Evolutionary conservation across 2,113 vertebrate species (phyloP).

Genomic region (Ciconia boyciana): DNA sequence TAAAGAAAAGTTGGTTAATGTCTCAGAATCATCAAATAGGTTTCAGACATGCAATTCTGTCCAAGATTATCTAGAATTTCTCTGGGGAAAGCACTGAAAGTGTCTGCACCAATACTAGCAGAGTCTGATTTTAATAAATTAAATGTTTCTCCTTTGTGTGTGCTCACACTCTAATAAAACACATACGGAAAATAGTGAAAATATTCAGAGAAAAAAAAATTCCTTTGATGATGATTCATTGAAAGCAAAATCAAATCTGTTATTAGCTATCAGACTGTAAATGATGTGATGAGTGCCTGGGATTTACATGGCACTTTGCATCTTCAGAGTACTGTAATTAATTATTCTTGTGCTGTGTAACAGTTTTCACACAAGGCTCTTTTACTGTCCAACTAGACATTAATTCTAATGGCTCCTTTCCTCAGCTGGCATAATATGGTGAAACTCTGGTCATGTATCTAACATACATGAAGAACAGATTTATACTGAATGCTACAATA

Average conservation of each 20-base stretch:
- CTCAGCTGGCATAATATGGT: not conserved
- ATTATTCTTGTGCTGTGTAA: not conserved
- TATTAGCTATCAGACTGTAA: not conserved
- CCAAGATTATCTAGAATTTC: not conserved
- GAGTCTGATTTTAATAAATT: not conserved
- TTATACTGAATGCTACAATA: not conserved
- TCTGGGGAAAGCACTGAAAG: not conserved
- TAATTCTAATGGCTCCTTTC: not conserved
- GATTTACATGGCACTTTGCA: not conserved
- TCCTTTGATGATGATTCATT: not conserved
- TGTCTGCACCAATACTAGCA: not conserved
- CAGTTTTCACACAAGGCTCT: not conserved
- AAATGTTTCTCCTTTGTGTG: not conserved
- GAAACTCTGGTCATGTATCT: not conserved
- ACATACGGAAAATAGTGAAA: not conserved
- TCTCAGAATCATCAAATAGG: not conserved
- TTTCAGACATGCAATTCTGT: not conserved
- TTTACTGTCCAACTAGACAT: not conserved
- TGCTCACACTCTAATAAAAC: not conserved
- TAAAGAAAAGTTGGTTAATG: not conserved
- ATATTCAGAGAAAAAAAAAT: not conserved
- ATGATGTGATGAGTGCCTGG: not conserved
- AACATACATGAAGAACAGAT: not conserved
- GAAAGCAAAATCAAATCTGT: constrained; percentile 13
- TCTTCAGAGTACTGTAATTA: constrained; percentile 11